phyloP scores from a whole-genome alignment of 1,140 invertebrate species.

The Dendroctonus ponderosae region DNA sequence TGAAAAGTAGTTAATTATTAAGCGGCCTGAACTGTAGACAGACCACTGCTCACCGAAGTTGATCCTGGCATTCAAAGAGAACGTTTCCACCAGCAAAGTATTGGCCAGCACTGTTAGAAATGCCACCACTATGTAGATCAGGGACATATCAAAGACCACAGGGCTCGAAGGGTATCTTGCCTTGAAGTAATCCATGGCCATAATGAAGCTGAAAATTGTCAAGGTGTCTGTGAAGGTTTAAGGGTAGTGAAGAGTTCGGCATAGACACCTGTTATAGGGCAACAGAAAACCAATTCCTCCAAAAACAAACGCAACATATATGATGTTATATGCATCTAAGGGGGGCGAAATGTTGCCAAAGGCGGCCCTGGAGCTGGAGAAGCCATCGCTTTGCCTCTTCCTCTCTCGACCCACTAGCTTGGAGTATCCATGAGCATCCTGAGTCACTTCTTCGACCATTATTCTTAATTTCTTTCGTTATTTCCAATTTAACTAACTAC shows the following conservation, averaged over 20 bases:
- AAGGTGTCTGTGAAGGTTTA: conserved; percentile 1
- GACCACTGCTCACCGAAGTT: conserved; percentile 68
- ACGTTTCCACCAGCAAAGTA: conserved; percentile 80
- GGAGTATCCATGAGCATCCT: conserved; percentile 43
- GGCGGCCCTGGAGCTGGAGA: conserved; percentile 51
- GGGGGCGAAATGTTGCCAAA: conserved; percentile 64
- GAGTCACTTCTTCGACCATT: conserved; percentile 37
- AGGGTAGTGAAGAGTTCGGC: background rate
- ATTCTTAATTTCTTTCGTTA: conserved; percentile 5
- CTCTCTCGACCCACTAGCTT: conserved; percentile 56
- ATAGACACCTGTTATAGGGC: conserved; percentile 85
- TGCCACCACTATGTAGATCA: conserved; percentile 84
- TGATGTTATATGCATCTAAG: conserved; percentile 71
- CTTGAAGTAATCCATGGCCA: conserved; percentile 88
- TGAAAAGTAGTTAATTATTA: conserved; percentile 49
- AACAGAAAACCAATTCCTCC: conserved; percentile 88
- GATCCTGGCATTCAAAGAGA: conserved; percentile 78
- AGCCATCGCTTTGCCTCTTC: conserved; percentile 52
- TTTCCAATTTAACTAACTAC: too few species aligned
- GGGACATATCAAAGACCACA: conserved; percentile 88
- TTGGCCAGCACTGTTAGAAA: conserved; percentile 83
- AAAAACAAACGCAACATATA: conserved; percentile 77
- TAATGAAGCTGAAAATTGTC: conserved; percentile 74
- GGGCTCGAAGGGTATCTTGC: conserved; percentile 76
- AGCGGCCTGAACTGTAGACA: too few species aligned